A percentile compares a stretch with the other conserved stretches of the same genome.
Conservation (phyloP, 2,113 vertebrate species). For the Barbus barbus region DNA sequence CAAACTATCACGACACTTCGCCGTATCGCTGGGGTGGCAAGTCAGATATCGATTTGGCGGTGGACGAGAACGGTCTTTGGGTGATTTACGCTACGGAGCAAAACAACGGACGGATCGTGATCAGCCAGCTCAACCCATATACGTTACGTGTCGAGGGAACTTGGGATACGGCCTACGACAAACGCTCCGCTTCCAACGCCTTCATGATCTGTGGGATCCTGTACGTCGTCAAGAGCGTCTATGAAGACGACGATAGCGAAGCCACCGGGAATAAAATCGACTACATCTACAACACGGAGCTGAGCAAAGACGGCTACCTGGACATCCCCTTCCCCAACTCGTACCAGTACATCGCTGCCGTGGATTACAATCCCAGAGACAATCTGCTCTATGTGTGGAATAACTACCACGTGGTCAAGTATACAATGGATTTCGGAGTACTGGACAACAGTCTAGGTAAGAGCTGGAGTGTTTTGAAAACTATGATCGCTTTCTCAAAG, state of each 20-base stretch:
- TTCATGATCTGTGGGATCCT: constrained; percentile 99
- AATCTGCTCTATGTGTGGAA: constrained; percentile 98
- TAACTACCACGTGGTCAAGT: constrained; percentile 98
- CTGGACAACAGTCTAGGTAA: constrained; percentile 93
- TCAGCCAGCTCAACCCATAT: constrained; percentile 97
- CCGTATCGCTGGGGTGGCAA: constrained; percentile 99
- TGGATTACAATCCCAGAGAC: constrained; percentile 99
- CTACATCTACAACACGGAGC: constrained; percentile 98
- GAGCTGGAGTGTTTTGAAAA: background rate
- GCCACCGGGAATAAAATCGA: constrained; percentile 98
- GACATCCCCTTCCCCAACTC: constrained; percentile 97
- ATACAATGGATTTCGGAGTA: constrained; percentile 93
- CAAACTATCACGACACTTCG: constrained; percentile 98
- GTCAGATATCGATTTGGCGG: constrained; percentile 95
- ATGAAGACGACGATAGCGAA: constrained; percentile 97
- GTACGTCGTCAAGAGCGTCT: constrained; percentile 95
- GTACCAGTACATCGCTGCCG: constrained; percentile 97
- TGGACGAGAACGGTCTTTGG: constrained; percentile 98
- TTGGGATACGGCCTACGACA: constrained; percentile 98
- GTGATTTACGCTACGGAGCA: constrained; percentile 99
- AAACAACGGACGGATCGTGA: constrained; percentile 95
- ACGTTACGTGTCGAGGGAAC: constrained; percentile 94
- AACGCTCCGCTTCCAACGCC: constrained; percentile 96
- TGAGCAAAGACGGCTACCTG: constrained; percentile 91
- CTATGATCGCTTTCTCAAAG: background rate